phyloP scores from a whole-genome alignment of 1,140 invertebrate species.

The Bombus impatiens region DNA sequence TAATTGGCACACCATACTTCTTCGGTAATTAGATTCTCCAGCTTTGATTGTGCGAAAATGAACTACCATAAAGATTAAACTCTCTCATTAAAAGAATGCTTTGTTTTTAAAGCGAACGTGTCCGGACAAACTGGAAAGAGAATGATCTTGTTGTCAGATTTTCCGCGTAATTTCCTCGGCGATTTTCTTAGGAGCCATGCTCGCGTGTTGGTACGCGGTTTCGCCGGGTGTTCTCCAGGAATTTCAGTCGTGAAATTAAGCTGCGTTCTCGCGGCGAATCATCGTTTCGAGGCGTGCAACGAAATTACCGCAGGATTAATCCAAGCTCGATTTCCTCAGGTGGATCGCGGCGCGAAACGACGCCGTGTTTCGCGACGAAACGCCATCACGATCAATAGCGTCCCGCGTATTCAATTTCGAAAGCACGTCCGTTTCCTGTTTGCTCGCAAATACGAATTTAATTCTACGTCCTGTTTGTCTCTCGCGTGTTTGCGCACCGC shows the following conservation, averaged over 20 bases:
- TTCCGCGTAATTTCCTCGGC: background rate
- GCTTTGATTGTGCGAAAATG: background rate
- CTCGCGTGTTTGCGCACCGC: constrained; percentile 54
- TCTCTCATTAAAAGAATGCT: background rate
- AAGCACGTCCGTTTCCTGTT: constrained; percentile 65
- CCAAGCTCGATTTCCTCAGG: background rate
- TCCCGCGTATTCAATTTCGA: constrained; percentile 62
- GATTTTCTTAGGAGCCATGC: background rate
- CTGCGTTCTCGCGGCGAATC: background rate
- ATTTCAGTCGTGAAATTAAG: background rate
- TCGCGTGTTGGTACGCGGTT: background rate
- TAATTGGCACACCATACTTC: background rate
- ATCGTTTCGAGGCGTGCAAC: background rate
- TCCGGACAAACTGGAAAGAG: background rate
- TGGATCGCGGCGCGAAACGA: background rate
- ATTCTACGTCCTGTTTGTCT: constrained; percentile 67
- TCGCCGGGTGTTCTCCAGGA: background rate
- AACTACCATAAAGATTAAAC: background rate
- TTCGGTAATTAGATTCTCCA: background rate
- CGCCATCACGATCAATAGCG: constrained; percentile 43
- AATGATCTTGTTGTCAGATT: background rate
- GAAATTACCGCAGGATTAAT: constrained; percentile 14
- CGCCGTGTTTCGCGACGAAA: background rate
- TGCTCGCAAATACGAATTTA: constrained; percentile 68
- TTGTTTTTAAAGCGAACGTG: background rate